Evolutionary conservation across 2,888 invertebrate species (phyloP).

Genomic region (Cephus runcator): DNA sequence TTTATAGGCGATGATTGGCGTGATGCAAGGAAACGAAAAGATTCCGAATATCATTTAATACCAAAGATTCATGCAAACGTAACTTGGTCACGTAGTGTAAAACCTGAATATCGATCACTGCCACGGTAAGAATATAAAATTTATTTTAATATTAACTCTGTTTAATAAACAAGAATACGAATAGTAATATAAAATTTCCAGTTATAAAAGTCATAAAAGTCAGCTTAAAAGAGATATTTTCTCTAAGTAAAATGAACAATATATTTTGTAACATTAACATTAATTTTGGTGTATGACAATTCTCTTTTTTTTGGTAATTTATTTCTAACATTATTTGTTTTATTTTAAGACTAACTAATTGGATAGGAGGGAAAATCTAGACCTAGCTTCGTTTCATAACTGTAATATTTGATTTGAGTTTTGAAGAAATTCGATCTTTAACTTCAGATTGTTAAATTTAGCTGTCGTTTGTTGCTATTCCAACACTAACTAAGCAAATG

Average conservation of each 20-base stretch:
- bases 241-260: neutral
- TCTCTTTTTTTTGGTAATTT: too few relatives aligned
- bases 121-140: slow-evolving; percentile 67
- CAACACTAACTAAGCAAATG: neutral
- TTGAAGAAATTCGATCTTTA: neutral
- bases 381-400: too few relatives aligned
- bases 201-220: neutral
- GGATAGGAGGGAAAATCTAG: too few relatives aligned
- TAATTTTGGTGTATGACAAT: too few relatives aligned
- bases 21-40: slow-evolving; percentile 74
- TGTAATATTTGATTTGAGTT: neutral
- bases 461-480: neutral
- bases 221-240: neutral
- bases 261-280: too few relatives aligned
- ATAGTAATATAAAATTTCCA: neutral
- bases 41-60: slow-evolving; percentile 80
- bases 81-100: slow-evolving; percentile 80
- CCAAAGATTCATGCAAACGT: slow-evolving; percentile 75
- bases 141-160: neutral
- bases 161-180: neutral
- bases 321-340: too few relatives aligned
- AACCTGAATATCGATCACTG: slow-evolving; percentile 76
- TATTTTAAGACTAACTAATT: too few relatives aligned
- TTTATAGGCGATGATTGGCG: slow-evolving; percentile 78
- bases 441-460: neutral